Evolutionary conservation across 2,888 invertebrate species (phyloP), one percentile per base, ranked within the genome.

Genomic region (Toxonevra muliebris): DNA sequence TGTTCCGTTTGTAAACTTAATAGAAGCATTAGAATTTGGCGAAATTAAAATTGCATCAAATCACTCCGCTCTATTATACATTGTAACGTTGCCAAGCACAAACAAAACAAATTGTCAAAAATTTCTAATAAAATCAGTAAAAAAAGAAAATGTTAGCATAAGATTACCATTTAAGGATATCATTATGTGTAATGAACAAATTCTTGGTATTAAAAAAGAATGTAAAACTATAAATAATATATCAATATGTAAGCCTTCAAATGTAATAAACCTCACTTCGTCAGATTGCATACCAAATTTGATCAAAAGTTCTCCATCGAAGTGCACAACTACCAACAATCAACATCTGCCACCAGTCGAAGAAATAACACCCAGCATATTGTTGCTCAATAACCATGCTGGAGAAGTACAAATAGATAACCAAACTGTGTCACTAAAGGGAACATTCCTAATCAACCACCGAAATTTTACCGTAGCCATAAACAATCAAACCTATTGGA

Each of bases 301-400:
- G 43, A 15, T 59, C 10, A 42, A 59, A 2, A n/a, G 59, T 15
- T 43, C 4, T 43, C 17, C 59, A 13, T 15, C 20, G 19, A 59
- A n/a, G 9, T 59, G 19, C 41, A 20, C n/a, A 11, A 59, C 15
- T 17, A 53, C 11, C 42, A 59, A 19, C 15, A 42, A 59, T 15
- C 43, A 20, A 15, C 42, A 41, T 11, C 53, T 53, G 15, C 53
- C 53, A 62, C 40, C 43, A 62, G 53, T 53, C 53, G 62, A 42
- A 42, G 53, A 62, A 54, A 62, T 53, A 62, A 41, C 52, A 12
- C 50, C 61, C 17, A 48, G 50, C 61, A 48, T 61, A 50, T 42
- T 62, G 53, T 42, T 62, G n/a, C 62, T 62, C 62, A 62, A 54
- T 42, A 62, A 62, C 41, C 53, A 62, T 54, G 40, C 50, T 50